These are phyloP conservation scores for Paramuricea clavata DNA, from an alignment of 92 coral and sea anemone genomes.

Conservation along the genomic window DNA sequence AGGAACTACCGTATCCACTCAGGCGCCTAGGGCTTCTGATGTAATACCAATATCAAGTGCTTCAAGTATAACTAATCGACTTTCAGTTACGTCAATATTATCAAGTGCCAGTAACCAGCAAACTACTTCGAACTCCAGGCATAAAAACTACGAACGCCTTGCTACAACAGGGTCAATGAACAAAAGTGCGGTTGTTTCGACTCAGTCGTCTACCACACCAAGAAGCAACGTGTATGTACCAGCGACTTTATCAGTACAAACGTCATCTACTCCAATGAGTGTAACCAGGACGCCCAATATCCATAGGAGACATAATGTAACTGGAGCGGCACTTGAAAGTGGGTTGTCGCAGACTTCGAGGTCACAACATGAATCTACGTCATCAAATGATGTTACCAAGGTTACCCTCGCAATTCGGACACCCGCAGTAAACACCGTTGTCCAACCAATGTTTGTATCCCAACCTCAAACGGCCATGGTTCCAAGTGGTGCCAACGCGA, in stretches of 20 bases:
- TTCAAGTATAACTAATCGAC: constrained; percentile 30
- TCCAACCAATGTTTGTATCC: constrained; percentile 25
- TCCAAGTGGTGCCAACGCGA: constrained; percentile 4
- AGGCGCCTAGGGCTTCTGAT: neutral
- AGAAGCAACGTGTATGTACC: constrained; percentile 3
- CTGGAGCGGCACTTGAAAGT: neutral
- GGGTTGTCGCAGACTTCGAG: constrained; percentile 1
- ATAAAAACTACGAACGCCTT: neutral
- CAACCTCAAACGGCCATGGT: constrained; percentile 30
- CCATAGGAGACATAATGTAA: constrained; percentile 8
- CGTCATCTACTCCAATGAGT: neutral
- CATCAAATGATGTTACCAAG: constrained; percentile 7
- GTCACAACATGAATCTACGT: neutral
- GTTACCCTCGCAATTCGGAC: neutral
- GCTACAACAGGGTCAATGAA: constrained; percentile 7
- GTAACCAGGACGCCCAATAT: neutral
- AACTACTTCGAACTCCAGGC: constrained; percentile 8
- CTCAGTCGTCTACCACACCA: constrained; percentile 9
- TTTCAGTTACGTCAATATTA: constrained; percentile 37
- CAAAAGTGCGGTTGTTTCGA: constrained; percentile 16
- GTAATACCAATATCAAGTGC: neutral
- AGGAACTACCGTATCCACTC: neutral
- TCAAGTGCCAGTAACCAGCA: constrained; percentile 30
- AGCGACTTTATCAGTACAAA: constrained; percentile 1
- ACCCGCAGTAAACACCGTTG: neutral